Conservation (phyloP, 2,113 vertebrate species). For the Lonchura striata region DNA sequence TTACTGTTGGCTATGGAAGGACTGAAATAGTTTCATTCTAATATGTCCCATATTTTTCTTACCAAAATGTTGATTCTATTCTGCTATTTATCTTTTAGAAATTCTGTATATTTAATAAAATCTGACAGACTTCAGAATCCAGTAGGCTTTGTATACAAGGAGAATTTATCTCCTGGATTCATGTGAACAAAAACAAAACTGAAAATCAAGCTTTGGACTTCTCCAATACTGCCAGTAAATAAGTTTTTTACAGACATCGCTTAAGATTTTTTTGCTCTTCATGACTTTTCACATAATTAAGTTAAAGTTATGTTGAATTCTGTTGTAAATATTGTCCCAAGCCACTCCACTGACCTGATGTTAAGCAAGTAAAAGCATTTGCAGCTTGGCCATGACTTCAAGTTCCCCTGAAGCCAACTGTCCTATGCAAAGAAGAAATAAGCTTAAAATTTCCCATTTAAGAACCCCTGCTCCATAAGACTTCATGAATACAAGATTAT, state of each 20-base stretch:
- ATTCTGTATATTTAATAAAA: background rate
- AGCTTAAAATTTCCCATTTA: background rate
- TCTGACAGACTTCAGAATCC: background rate
- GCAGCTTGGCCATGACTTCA: background rate
- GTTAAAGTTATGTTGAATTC: background rate
- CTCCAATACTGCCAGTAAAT: background rate
- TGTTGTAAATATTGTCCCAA: background rate
- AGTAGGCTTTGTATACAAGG: background rate
- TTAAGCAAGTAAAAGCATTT: background rate
- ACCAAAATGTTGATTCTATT: background rate
- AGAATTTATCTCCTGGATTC: background rate
- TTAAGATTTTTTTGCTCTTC: background rate
- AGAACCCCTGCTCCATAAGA: background rate
- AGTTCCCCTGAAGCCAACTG: background rate
- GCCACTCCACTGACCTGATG: background rate
- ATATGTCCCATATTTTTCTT: background rate
- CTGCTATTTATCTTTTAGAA: background rate
- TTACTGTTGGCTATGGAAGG: background rate
- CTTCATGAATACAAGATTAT: background rate
- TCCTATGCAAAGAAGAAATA: background rate
- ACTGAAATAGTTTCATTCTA: background rate
- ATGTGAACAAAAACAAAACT: background rate
- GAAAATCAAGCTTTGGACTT: background rate
- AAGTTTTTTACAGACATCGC: background rate
- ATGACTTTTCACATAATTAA: background rate